Evolutionary conservation across 2,113 vertebrate genomes (phyloP).

Genomic region (Myotis brandtii): DNA sequence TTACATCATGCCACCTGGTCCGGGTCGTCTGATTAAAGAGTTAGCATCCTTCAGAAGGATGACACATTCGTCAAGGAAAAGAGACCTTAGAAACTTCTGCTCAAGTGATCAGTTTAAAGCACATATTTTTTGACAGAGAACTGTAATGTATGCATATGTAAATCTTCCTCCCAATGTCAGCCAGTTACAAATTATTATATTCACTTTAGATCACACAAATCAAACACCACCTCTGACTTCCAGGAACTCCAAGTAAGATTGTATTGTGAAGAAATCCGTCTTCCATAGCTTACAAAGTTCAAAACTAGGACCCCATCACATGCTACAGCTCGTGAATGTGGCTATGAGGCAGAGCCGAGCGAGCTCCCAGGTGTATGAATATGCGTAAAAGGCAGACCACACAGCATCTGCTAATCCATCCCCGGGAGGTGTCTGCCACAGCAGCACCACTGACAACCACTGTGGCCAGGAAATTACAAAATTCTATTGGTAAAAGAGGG

Average conservation of each 20-base stretch:
- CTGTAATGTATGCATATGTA: neutral
- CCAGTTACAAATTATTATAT: neutral
- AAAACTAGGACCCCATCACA: neutral
- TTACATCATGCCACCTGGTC: neutral
- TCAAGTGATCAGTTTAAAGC: neutral
- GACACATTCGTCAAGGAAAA: neutral
- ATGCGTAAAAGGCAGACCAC: neutral
- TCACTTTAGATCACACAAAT: neutral
- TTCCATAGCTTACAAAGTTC: neutral
- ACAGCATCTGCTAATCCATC: neutral
- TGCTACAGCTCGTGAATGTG: neutral
- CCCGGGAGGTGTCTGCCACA: fast-evolving
- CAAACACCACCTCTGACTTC: neutral
- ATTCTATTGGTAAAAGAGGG: neutral
- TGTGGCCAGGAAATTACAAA: neutral
- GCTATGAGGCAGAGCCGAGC: neutral
- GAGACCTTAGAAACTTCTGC: neutral
- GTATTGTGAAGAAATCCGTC: neutral
- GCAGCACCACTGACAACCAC: neutral
- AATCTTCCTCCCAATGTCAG: neutral
- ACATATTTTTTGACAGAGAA: neutral
- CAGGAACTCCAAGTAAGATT: neutral
- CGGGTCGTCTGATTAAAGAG: neutral
- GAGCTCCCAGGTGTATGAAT: fast-evolving
- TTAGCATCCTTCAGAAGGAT: neutral